These are phyloP conservation scores for Xiphorhynchus elegans DNA, from an alignment of 2,113 vertebrate genomes.

Conservation along the genomic window DNA sequence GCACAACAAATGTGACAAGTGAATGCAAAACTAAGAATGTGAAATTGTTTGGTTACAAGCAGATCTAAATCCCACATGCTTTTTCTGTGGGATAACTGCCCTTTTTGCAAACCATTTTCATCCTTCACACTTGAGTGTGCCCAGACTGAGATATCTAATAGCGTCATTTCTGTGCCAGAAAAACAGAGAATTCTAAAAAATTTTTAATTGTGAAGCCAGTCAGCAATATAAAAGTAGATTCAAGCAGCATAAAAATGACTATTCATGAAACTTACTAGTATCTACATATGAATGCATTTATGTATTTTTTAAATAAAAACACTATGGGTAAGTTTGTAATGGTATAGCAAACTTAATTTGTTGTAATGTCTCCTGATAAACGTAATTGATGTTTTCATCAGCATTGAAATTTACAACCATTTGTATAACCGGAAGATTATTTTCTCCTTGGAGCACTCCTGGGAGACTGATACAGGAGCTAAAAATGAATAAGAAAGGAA, in stretches of 20 bases:
- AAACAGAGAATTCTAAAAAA: neutral
- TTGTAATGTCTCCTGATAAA: neutral
- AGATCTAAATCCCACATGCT: neutral
- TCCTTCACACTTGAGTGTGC: neutral
- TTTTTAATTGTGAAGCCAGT: neutral
- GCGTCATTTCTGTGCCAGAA: neutral
- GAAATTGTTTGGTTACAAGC: neutral
- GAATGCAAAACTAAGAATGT: neutral
- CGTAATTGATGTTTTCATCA: neutral
- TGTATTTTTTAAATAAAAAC: neutral
- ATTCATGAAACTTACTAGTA: neutral
- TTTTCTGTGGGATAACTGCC: neutral
- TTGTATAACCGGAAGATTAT: neutral
- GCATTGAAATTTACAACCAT: neutral
- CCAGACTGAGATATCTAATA: neutral
- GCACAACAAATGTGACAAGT: neutral
- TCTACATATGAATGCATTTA: neutral
- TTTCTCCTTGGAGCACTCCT: neutral
- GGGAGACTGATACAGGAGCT: neutral
- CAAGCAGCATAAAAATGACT: neutral
- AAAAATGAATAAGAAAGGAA: neutral
- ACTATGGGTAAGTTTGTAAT: neutral
- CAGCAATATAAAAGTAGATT: neutral
- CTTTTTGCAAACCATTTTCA: neutral
- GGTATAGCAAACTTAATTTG: neutral